Conservation (phyloP, 2,113 vertebrate species). For the Chionis minor region DNA sequence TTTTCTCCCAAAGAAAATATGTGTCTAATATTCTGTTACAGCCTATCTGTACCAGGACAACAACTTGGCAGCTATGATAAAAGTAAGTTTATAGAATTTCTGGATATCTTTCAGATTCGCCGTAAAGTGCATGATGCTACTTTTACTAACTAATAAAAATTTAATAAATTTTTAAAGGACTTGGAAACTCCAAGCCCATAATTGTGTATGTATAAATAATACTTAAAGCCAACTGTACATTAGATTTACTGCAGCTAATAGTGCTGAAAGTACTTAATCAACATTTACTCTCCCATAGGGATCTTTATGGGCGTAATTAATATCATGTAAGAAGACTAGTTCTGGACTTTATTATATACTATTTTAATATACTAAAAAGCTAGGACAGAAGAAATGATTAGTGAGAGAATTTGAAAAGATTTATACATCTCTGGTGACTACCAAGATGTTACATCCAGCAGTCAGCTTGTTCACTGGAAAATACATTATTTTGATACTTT, state of each 20-base stretch:
- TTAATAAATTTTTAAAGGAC: neutral
- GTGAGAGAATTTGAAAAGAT: conserved; percentile 23
- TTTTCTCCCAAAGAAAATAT: neutral
- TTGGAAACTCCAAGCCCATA: neutral
- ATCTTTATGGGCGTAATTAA: conserved; percentile 47
- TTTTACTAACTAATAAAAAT: neutral
- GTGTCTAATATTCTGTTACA: neutral
- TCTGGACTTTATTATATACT: conserved; percentile 55
- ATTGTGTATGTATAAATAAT: neutral
- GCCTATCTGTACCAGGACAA: accelerated
- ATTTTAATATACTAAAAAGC: conserved; percentile 66
- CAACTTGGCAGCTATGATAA: neutral
- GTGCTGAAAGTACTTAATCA: conserved; percentile 21
- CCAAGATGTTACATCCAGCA: neutral
- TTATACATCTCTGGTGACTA: conserved; percentile 30
- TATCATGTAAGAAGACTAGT: conserved; percentile 33
- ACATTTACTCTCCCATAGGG: conserved; percentile 17
- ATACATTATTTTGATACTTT: neutral
- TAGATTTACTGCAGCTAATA: neutral
- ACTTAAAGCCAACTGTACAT: neutral
- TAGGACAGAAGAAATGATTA: conserved; percentile 41
- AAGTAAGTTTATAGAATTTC: neutral
- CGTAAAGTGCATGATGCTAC: neutral
- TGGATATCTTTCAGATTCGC: neutral
- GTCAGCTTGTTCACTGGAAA: neutral